Evolutionary conservation across 2,797 vertebrate genomes (phyloP), one percentile per base, ranked within the genome.

Genomic region (Bradypodion ventrale): DNA sequence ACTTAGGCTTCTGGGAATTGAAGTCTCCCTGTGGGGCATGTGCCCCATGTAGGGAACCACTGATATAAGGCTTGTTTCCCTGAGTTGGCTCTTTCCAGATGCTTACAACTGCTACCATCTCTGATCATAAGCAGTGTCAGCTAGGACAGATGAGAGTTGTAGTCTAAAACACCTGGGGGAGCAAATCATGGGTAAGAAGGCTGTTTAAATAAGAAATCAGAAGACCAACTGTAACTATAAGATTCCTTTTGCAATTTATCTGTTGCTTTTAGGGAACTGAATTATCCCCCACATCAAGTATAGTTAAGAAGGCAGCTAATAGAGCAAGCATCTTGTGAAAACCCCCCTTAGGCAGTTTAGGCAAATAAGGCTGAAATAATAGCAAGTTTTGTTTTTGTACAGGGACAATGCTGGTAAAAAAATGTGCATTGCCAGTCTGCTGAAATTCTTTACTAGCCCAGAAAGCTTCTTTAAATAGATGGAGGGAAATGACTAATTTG

Each of bases 401-500:
- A 42, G 69, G n/a, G 8, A 7, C 75, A 77, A 74, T n/a, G 21
- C 37, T 37, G 65, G 37, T 92, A 82, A 92, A 73, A 73, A 88
- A 89, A 88, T 87, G 46, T 59, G 27, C 6, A 65, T n/a, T 74
- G 27, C 44, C 79, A 66, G 78, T 87, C 83, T 80, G 21, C 69
- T 78, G 49, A 56, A 81, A 90, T 85, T 88, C 89, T 59, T 83
- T 88, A 42, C 82, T 27, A 87, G 35, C 75, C 89, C 23, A 88
- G 84, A 92, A 92, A 82, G 12, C 42, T 91, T 90, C 80, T 92
- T 92, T 80, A 85, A 73, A 69, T n/a, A 78, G 74, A 21, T 87
- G 37, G 37, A 83, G 90, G 69, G 75, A 93, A 92, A 91, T 62
- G 72, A 86, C 42, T 92, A 83, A 91, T 92, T 94, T 92, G 83